These are phyloP conservation scores for Thryonomys swinderianus DNA, from an alignment of 2,113 vertebrate species.

Conservation along the genomic window DNA sequence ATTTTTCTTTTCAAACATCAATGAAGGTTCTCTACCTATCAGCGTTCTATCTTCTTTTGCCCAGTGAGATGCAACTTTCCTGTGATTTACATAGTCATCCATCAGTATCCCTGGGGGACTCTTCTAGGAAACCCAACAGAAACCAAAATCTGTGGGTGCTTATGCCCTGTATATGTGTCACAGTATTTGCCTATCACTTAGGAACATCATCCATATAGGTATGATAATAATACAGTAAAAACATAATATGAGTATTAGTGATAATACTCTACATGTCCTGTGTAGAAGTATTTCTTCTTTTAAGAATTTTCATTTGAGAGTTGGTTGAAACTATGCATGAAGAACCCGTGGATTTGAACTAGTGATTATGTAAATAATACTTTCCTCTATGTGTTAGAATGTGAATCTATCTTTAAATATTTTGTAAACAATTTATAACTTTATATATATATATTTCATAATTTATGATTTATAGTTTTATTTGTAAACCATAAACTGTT, in stretches of 20 bases:
- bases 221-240: background rate
- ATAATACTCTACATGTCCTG: background rate
- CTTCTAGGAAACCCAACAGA: background rate
- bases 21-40: background rate
- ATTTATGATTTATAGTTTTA: background rate
- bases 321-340: background rate
- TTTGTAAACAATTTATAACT: background rate
- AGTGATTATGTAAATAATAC: background rate
- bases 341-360: background rate
- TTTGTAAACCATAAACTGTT: background rate
- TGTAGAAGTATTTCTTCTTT: background rate
- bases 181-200: background rate
- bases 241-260: background rate
- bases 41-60: background rate
- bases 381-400: background rate
- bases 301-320: background rate
- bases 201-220: background rate
- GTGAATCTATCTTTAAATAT: background rate
- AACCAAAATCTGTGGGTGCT: background rate
- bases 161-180: too few relatives aligned
- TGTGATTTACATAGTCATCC: background rate
- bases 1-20: conserved; percentile 20
- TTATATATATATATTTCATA: background rate
- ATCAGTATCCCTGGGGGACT: background rate
- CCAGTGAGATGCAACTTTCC: background rate